These are phyloP conservation scores for Lethrus apterus DNA, from an alignment of 1,140 invertebrate genomes.

Conservation along the genomic window DNA sequence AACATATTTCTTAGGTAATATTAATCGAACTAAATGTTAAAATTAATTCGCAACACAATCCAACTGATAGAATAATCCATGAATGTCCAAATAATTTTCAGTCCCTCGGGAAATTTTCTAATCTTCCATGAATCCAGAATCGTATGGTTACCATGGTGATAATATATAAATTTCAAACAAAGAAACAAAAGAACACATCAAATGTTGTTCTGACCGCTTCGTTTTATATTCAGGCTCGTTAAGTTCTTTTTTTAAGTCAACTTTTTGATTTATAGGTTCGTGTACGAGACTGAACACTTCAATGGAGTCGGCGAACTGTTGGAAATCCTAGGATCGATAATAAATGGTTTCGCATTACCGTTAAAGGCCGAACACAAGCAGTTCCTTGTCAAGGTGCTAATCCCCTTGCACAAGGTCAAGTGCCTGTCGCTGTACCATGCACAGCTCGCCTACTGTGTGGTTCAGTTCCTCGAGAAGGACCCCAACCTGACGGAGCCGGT, in stretches of 20 bases:
- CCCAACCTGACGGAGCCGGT: conserved; percentile 93
- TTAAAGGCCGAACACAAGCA: conserved; percentile 96
- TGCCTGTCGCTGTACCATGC: conserved; percentile 89
- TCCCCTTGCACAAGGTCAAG: conserved; percentile 97
- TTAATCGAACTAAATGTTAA: no score
- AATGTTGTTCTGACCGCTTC: no score
- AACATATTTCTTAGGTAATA: conserved; percentile 89
- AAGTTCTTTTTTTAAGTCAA: no score
- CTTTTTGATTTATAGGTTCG: conserved; percentile 86
- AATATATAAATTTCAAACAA: no score
- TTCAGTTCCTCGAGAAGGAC: conserved; percentile 99
- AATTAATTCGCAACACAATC: no score
- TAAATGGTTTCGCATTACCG: conserved; percentile 97
- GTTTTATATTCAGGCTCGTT: background rate
- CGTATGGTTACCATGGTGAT: no score
- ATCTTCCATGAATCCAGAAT: no score
- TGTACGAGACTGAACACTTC: conserved; percentile 99
- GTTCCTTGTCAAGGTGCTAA: conserved; percentile 95
- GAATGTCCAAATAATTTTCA: no score
- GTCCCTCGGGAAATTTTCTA: no score
- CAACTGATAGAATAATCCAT: no score
- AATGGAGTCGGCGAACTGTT: conserved; percentile 98
- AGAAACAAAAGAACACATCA: no score
- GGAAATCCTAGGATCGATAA: conserved; percentile 98
- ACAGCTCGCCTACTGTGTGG: conserved; percentile 98